Conservation (phyloP, 2,113 vertebrate genomes). For the Orthochromis indermauri region DNA sequence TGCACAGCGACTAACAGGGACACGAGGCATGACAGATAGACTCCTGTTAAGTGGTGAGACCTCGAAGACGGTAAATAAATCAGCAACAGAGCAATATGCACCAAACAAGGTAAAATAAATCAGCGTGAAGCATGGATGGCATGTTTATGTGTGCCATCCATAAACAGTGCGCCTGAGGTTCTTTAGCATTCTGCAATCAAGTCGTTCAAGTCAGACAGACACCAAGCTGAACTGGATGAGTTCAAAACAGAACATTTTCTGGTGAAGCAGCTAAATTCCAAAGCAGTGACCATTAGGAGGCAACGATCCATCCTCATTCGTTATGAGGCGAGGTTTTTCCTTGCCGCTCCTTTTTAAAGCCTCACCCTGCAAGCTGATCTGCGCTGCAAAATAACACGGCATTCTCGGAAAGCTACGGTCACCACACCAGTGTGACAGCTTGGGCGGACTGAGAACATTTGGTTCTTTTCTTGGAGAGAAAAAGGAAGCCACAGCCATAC, state of each 20-base stretch:
- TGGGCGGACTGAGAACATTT: slow-evolving; percentile 49
- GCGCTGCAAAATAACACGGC: background rate
- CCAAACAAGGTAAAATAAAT: slow-evolving; percentile 35
- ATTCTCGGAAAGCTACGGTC: slow-evolving; percentile 37
- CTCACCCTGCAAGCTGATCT: background rate
- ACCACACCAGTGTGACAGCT: slow-evolving; percentile 25
- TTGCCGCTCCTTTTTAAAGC: background rate
- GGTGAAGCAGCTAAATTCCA: slow-evolving; percentile 28
- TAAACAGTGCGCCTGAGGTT: slow-evolving; percentile 42
- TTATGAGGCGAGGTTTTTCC: background rate
- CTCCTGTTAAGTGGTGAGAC: slow-evolving; percentile 35
- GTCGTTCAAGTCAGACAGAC: background rate
- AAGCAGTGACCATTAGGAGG: slow-evolving; percentile 20
- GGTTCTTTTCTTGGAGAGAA: slow-evolving; percentile 38
- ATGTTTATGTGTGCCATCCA: slow-evolving; percentile 50
- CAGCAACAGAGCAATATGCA: slow-evolving; percentile 28
- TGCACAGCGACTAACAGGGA: background rate
- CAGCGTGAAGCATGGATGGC: slow-evolving; percentile 23
- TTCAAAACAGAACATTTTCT: slow-evolving; percentile 8
- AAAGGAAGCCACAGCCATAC: slow-evolving; percentile 38
- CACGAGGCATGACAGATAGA: slow-evolving; percentile 25
- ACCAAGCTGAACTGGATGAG: background rate
- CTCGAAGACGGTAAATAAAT: slow-evolving; percentile 48
- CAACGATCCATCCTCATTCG: background rate
- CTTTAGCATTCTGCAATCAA: slow-evolving; percentile 49